These are phyloP conservation scores for Sebastes variabilis DNA, from an alignment of 2,797 vertebrate genomes.

Conservation along the genomic window DNA sequence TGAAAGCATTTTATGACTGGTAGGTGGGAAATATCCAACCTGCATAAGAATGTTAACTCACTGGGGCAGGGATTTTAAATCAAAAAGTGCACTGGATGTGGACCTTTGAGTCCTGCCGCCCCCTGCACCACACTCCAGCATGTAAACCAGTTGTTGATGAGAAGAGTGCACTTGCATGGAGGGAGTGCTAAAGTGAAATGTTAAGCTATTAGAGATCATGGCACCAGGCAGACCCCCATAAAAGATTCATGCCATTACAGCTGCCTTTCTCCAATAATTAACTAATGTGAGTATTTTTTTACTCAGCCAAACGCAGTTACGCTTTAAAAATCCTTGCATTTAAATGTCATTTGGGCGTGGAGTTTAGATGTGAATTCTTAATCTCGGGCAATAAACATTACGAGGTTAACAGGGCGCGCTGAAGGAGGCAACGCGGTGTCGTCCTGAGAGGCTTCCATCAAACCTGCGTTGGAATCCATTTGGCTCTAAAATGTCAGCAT, in stretches of 20 bases:
- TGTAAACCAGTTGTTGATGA: conserved; percentile 66
- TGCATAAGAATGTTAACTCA: conserved; percentile 10
- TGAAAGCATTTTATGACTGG: conserved; percentile 8
- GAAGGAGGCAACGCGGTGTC: background rate
- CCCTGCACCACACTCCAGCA: conserved; percentile 14
- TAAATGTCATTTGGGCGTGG: conserved; percentile 81
- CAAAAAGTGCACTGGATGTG: background rate
- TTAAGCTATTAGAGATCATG: conserved; percentile 75
- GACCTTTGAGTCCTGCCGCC: background rate
- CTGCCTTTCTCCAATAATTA: conserved; percentile 78
- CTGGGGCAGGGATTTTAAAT: background rate
- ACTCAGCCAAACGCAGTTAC: conserved; percentile 75
- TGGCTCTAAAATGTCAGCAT: conserved; percentile 61
- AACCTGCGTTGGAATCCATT: conserved; percentile 36
- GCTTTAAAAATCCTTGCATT: conserved; percentile 74
- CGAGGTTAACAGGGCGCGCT: conserved; percentile 61
- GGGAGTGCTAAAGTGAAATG: conserved; percentile 77
- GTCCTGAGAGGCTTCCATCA: conserved; percentile 44
- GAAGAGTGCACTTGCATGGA: conserved; percentile 39
- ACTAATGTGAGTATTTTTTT: conserved; percentile 79
- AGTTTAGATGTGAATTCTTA: conserved; percentile 77
- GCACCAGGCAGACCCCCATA: conserved; percentile 68
- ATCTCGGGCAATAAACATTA: conserved; percentile 69
- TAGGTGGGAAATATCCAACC: conserved; percentile 4
- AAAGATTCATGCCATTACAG: conserved; percentile 77